Conservation (phyloP, 2,888 invertebrate species). For the Drosophila anomalata region DNA sequence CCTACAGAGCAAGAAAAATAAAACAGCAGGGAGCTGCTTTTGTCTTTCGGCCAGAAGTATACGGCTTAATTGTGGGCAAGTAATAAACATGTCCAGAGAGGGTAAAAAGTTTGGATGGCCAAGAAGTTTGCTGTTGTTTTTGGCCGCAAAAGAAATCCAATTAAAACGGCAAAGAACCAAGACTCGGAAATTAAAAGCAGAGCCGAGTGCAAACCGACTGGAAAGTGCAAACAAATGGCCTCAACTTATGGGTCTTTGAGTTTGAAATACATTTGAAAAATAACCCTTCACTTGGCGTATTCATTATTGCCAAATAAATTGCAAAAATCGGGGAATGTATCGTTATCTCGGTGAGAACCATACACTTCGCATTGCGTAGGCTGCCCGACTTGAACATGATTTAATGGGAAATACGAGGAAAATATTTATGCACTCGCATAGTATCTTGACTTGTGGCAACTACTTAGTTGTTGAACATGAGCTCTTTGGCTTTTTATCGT, state of each 20-base stretch:
- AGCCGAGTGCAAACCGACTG: neutral
- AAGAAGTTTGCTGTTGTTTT: constrained; percentile 27
- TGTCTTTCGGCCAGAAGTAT: constrained; percentile 53
- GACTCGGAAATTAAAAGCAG: constrained; percentile 25
- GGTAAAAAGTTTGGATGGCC: constrained; percentile 44
- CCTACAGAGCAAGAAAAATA: constrained; percentile 15
- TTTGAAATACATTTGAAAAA: neutral
- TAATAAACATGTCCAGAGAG: constrained; percentile 46
- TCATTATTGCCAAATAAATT: constrained; percentile 4
- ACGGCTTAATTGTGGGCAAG: constrained; percentile 65
- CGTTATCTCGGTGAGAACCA: constrained; percentile 27
- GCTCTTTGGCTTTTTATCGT: constrained; percentile 63
- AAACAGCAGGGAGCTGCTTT: constrained; percentile 24
- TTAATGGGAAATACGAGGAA: constrained; percentile 23
- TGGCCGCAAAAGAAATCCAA: constrained; percentile 38
- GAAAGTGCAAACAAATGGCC: constrained; percentile 1
- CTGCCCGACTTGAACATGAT: constrained; percentile 21
- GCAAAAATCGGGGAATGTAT: constrained; percentile 1
- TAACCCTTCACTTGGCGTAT: constrained; percentile 15
- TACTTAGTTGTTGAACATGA: constrained; percentile 67
- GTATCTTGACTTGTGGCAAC: constrained; percentile 38
- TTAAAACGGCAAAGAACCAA: constrained; percentile 27
- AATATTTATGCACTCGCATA: constrained; percentile 33
- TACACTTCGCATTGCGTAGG: constrained; percentile 39
- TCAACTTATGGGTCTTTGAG: neutral